Conservation (phyloP, 2,797 vertebrate species). For the Scleropages formosus region DNA sequence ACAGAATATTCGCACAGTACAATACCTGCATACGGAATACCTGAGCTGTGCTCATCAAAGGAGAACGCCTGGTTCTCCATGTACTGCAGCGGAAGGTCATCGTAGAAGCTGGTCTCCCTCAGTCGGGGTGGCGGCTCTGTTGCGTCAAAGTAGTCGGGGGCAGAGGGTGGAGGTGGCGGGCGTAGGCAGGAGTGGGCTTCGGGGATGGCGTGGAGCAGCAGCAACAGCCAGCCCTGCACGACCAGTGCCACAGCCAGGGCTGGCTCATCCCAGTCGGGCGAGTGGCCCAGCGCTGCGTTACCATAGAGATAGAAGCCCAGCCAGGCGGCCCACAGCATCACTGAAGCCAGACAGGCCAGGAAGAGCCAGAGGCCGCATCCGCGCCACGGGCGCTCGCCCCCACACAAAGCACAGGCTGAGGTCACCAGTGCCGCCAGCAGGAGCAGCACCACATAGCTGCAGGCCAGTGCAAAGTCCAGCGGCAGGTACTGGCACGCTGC, state of each 20-base stretch:
- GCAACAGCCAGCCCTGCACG: constrained; percentile 90
- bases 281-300: constrained; percentile 63
- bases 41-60: constrained; percentile 90
- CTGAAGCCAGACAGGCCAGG: constrained; percentile 79
- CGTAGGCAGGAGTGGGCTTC: constrained; percentile 87
- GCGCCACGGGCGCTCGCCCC: constrained; percentile 85
- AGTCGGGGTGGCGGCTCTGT: constrained; percentile 69
- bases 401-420: constrained; percentile 84
- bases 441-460: constrained; percentile 85
- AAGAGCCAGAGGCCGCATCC: constrained; percentile 87
- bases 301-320: constrained; percentile 92
- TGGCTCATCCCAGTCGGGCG: constrained; percentile 79
- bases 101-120: constrained; percentile 74
- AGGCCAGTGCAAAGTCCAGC: constrained; percentile 88
- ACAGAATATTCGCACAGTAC: no score
- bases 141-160: constrained; percentile 89
- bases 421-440: constrained; percentile 78
- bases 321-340: constrained; percentile 92
- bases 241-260: constrained; percentile 87
- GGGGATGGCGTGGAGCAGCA: constrained; percentile 91
- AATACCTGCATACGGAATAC: constrained; percentile 56
- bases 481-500: constrained; percentile 87
- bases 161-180: constrained; percentile 62
- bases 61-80: constrained; percentile 92
- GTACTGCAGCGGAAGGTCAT: constrained; percentile 83